phyloP scores from a whole-genome alignment of 2,113 vertebrate genomes.

The Mormyrus lacerda region DNA sequence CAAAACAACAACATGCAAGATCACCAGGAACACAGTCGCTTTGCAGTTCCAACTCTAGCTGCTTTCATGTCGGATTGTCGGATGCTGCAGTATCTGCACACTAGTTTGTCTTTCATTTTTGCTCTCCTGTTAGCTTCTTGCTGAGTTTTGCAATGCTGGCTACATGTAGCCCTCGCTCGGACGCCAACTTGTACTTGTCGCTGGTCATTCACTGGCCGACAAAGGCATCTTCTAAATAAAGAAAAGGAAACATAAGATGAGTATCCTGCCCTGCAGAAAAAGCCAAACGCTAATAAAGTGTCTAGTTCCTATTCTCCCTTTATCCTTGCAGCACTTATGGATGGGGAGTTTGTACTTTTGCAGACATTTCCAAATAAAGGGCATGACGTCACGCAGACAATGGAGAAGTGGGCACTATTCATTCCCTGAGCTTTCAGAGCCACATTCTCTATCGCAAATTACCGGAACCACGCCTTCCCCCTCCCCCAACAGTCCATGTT shows the following conservation, averaged over 20 bases:
- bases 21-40: background rate
- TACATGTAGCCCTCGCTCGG: background rate
- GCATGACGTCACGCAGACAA: background rate
- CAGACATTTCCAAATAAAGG: background rate
- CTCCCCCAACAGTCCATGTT: background rate
- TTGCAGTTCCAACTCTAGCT: background rate
- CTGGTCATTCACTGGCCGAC: background rate
- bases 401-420: background rate
- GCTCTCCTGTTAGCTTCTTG: background rate
- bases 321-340: background rate
- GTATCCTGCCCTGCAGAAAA: background rate
- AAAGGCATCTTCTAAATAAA: background rate
- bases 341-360: background rate
- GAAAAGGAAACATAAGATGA: background rate
- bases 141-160: background rate
- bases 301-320: background rate
- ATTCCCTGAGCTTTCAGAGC: background rate
- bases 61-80: background rate
- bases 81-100: background rate
- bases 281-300: background rate
- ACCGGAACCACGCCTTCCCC: background rate
- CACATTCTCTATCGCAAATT: background rate
- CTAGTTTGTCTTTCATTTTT: background rate
- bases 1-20: background rate
- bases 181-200: background rate